Percentiles rank a stretch among this genome's conserved stretches.
Evolutionary conservation across 2,888 invertebrate genomes (phyloP).

Genomic region (Melanotus villosus): DNA sequence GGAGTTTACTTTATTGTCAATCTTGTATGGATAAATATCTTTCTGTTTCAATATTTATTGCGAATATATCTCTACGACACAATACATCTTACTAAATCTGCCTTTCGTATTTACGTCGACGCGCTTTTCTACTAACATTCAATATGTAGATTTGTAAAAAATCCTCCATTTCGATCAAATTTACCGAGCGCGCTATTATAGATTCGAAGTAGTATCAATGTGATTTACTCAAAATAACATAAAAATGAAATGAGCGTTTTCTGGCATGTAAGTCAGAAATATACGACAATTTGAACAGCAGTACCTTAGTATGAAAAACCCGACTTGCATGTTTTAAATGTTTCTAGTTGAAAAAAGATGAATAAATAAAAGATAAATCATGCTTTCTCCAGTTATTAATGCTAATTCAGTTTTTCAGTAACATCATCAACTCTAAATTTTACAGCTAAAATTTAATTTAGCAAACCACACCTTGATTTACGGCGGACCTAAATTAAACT

Average conservation of each 20-base stretch:
- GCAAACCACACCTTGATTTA: background rate
- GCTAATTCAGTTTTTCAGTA: background rate
- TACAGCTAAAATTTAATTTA: conserved; percentile 4
- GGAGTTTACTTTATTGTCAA: background rate
- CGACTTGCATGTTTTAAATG: too few relatives aligned
- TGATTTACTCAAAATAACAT: conserved; percentile 22
- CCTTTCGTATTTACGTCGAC: conserved; percentile 16
- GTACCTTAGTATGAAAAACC: background rate
- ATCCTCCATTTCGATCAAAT: conserved; percentile 29
- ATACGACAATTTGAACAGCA: background rate
- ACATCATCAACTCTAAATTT: background rate
- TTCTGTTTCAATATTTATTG: background rate
- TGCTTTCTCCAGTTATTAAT: too few relatives aligned
- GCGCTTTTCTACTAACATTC: conserved; percentile 28
- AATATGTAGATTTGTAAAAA: conserved; percentile 36
- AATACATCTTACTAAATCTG: conserved; percentile 9
- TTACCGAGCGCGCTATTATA: conserved; percentile 17
- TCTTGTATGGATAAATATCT: background rate
- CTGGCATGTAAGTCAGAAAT: too few relatives aligned
- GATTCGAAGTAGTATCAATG: conserved; percentile 24
- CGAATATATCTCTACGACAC: conserved; percentile 3
- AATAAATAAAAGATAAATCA: too few relatives aligned
- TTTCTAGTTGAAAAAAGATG: too few relatives aligned
- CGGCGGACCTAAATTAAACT: conserved; percentile 33
- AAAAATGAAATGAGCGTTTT: conserved; percentile 20